Evolutionary conservation across 2,113 vertebrate genomes (phyloP).

Genomic region (Campylomormyrus tamandua): DNA sequence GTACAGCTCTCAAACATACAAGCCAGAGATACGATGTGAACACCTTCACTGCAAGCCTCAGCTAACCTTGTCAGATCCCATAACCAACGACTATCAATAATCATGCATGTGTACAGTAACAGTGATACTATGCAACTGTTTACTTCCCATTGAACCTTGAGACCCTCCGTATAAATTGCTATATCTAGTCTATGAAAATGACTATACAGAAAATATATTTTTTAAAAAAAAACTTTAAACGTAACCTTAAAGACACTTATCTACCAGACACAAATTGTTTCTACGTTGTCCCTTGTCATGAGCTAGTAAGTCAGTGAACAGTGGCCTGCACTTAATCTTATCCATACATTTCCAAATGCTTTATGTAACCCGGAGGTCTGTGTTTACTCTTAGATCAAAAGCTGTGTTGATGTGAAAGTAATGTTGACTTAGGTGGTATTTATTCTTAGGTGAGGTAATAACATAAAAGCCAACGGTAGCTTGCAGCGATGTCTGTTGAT

Average conservation of each 20-base stretch:
- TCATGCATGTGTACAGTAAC: background rate
- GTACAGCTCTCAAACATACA: background rate
- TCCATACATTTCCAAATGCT: background rate
- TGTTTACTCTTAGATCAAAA: background rate
- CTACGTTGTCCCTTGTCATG: background rate
- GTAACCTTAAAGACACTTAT: background rate
- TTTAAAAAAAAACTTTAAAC: background rate
- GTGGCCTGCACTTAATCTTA: background rate
- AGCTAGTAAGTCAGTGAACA: background rate
- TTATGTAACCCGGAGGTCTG: background rate
- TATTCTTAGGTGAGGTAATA: slow-evolving; percentile 10
- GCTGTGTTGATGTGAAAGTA: background rate
- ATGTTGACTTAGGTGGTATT: slow-evolving; percentile 6
- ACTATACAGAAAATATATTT: background rate
- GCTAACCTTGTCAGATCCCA: background rate
- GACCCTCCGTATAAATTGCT: background rate
- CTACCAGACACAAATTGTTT: background rate
- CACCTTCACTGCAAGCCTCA: background rate
- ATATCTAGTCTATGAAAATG: background rate
- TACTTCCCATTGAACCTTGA: background rate
- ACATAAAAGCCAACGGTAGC: background rate
- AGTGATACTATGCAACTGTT: background rate
- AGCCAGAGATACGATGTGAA: background rate
- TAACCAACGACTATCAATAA: background rate
- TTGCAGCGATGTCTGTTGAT: background rate